Percentiles rank a stretch among this genome's conserved stretches.
These are phyloP conservation scores for Protomyctophum bolini DNA, from an alignment of 2,113 vertebrate genomes.

Conservation along the genomic window DNA sequence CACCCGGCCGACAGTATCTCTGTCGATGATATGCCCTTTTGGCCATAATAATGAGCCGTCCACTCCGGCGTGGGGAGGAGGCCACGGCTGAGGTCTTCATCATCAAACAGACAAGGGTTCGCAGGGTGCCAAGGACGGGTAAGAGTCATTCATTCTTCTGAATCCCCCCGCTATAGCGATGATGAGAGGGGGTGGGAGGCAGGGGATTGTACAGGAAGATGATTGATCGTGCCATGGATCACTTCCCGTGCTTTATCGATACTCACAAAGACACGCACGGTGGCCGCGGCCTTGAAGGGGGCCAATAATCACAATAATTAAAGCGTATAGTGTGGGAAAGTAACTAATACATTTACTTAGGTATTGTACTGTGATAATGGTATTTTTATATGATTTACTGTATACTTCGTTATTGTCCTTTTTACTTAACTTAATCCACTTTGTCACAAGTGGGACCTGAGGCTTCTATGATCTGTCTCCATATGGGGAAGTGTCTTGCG, in stretches of 20 bases:
- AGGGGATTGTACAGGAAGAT: constrained; percentile 11
- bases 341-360: too few species aligned
- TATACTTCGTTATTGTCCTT: too few species aligned
- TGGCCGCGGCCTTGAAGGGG: not conserved
- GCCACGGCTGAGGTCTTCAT: constrained; percentile 62
- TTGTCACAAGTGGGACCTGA: too few species aligned
- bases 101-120: constrained; percentile 56
- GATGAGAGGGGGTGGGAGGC: constrained; percentile 4
- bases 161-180: not conserved
- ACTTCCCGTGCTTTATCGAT: not conserved
- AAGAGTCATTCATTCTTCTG: constrained; percentile 60
- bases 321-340: not conserved
- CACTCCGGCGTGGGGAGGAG: constrained; percentile 34
- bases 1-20: too few species aligned
- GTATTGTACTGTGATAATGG: too few species aligned
- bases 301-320: constrained; percentile 27
- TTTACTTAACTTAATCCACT: too few species aligned
- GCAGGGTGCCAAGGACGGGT: constrained; percentile 67
- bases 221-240: constrained; percentile 18
- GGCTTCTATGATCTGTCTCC: too few species aligned
- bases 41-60: constrained; percentile 38
- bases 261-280: constrained; percentile 16
- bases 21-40: not conserved
- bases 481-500: too few species aligned
- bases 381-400: too few species aligned